Base-by-base conservation (phyloP, 2,888 invertebrate genomes). In the Tenthredo distinguenda region DNA sequence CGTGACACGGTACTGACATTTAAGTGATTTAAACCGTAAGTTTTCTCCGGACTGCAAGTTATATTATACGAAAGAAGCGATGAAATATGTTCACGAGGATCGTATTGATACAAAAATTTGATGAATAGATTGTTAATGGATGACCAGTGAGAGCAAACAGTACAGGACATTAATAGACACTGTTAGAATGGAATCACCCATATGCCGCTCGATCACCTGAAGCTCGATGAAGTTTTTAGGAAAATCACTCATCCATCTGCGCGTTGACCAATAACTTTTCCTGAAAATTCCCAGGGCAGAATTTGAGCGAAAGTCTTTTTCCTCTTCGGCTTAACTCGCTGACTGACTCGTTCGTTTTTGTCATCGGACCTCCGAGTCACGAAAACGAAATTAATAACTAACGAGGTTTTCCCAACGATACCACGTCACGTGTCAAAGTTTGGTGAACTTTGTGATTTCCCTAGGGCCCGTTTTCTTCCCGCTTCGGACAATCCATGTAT, bases 361-460 rank as follows among this genome's bases (percentile, higher is more conserved):
- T 74, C 0, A n/a, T 21, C n/a, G 40, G n/a, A 5, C 37, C n/a
- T 26, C 76, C 6, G 68, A 47, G 77, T 31, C 31, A 55, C 50
- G 47, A n/a, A 55, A 31, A 77, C 55, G 9, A 40, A 15, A 77
- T 77, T 77, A 58, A 81, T 81, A 58, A 58, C 37, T 40, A 62
- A 62, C 18, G 40, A 21, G 7, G 12, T 62, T 15, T 81, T 62
- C 10, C 58, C 21, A 7, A 62, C 21, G 40, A 21, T 50, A 40
- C 68, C 50, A 26, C 12, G 26, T 71, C 47, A 50, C 68, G 43
- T 40, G 40, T 34, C 62, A 21, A 83, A 50, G 47, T 83, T 71
- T 65, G 31, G 34, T 15, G 55, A 83, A 83, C 34, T 68, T 71
- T 71, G 31, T 68, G 68, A 83, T 83, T 83, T 83, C 83, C 83